Conservation (phyloP, 2,797 vertebrate genomes). For the Tauraco hartlaubi region DNA sequence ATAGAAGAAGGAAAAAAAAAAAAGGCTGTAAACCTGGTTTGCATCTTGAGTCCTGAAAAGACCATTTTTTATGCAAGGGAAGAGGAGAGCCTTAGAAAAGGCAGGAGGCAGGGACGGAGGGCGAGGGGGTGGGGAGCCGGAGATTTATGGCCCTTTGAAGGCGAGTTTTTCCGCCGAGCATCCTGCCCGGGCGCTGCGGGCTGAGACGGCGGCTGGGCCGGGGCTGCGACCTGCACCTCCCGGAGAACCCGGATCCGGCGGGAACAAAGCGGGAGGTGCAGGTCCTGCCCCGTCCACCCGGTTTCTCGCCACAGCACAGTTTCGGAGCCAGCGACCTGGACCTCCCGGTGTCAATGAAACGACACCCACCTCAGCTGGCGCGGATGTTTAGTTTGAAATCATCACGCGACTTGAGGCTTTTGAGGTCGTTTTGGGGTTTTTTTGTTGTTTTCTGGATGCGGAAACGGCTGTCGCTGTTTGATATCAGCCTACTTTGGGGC, state of each 20-base stretch:
- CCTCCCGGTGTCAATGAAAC: slow-evolving; percentile 26
- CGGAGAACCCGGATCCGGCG: background rate
- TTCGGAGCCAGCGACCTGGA: background rate
- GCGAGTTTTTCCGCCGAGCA: slow-evolving; percentile 33
- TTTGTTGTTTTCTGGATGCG: background rate
- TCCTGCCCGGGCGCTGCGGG: slow-evolving; percentile 27
- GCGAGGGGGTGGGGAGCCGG: slow-evolving; percentile 45
- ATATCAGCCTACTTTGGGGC: background rate
- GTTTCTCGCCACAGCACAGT: background rate
- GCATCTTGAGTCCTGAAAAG: slow-evolving; percentile 71
- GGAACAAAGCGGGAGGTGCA: background rate
- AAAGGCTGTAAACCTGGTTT: slow-evolving; percentile 63
- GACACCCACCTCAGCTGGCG: background rate
- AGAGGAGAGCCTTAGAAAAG: slow-evolving; percentile 64
- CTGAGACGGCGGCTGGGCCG: background rate
- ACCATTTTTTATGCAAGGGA: slow-evolving; percentile 60
- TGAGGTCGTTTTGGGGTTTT: background rate
- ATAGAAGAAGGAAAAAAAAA: background rate
- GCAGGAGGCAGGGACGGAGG: slow-evolving; percentile 48
- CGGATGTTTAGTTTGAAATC: slow-evolving; percentile 1
- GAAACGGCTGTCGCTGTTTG: background rate
- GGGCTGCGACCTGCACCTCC: background rate
- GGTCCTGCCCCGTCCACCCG: background rate
- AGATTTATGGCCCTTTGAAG: slow-evolving; percentile 73
- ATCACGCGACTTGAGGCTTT: slow-evolving; percentile 12